Evolutionary conservation across 2,113 vertebrate genomes (phyloP), one percentile per base, ranked within the genome.

Genomic region (Actenoides hombroni): DNA sequence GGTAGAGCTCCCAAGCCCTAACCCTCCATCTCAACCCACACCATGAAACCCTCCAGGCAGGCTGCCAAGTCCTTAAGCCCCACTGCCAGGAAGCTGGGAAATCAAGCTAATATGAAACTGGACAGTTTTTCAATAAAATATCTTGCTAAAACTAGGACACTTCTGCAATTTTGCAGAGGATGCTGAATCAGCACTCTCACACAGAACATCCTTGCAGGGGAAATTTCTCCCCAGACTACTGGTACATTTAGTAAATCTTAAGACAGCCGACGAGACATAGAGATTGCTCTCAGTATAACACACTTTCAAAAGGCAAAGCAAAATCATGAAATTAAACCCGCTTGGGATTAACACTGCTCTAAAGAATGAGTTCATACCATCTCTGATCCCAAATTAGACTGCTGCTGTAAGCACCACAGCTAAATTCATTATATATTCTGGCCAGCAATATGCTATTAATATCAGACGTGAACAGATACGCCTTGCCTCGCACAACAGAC

Each of bases 161-260:
- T 65, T 64, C 51, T 67, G 69, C 51, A 65, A 63, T 68, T 85
- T 76, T 77, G 51, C 77, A 92, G 56, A 56, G 46, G 60, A 61
- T 86, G 80, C 77, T 93, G 83, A 86, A 78, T 92, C 70, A 93
- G 88, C 65, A 86, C n/a, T 35, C 42, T 69, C 65, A 68, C n/a
- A 40, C 13, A 39, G 28, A 86, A 76, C 33, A 86, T 37, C 65
- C 68, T 40, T 39, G 28, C 54, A 29, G 6, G n/a, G 68, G 60
- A 76, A 74, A 85, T 28, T 56, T 92, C 83, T 92, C 88, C 37
- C 39, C 56, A 86, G 51, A 59, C 29, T 33, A 59, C 11, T 37
- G 18, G 39, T 57, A 93, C 44, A 51, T 51, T 90, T 81, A 42
- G 39, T 23, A 95, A 90, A 92, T 42, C 65, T 76, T 31, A 77